Percentiles rank a stretch among this genome's conserved stretches.
These are phyloP conservation scores for Charina bottae DNA, from an alignment of 2,113 vertebrate species.

Conservation along the genomic window DNA sequence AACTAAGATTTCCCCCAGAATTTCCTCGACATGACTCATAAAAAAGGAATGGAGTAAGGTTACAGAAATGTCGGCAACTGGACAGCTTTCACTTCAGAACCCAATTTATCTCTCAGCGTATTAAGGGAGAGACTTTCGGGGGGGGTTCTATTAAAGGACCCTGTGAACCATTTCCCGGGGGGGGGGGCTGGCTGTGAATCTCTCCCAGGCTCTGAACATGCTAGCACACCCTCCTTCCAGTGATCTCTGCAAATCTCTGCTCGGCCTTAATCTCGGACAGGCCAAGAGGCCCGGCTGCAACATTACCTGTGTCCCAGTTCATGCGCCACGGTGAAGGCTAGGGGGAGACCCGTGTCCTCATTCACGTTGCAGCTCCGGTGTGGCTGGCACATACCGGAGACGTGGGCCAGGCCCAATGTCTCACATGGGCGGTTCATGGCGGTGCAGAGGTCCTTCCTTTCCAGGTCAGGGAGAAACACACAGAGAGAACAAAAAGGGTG, in stretches of 20 bases:
- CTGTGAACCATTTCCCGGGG: not conserved
- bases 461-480: accelerated
- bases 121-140: not conserved
- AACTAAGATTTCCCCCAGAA: not conserved
- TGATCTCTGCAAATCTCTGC: not conserved
- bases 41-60: not conserved
- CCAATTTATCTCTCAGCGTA: not conserved
- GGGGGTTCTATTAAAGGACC: not conserved
- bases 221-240: not conserved
- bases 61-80: not conserved
- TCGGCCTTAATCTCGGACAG: not conserved
- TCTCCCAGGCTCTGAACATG: not conserved
- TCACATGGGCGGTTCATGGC: slow-evolving; percentile 92
- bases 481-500: slow-evolving; percentile 36
- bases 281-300: accelerated
- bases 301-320: slow-evolving; percentile 96
- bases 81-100: not conserved
- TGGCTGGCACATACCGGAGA: slow-evolving; percentile 93
- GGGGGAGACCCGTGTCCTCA: slow-evolving; percentile 91
- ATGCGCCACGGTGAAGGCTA: slow-evolving; percentile 95
- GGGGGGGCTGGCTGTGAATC: too few species aligned
- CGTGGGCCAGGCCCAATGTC: slow-evolving; percentile 93
- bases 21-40: not conserved
- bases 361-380: slow-evolving; percentile 94
- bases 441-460: slow-evolving; percentile 94